Percentiles rank a stretch among this genome's conserved stretches.
Conservation (phyloP, 1,140 invertebrate species). For the Brachionus koreanus region DNA sequence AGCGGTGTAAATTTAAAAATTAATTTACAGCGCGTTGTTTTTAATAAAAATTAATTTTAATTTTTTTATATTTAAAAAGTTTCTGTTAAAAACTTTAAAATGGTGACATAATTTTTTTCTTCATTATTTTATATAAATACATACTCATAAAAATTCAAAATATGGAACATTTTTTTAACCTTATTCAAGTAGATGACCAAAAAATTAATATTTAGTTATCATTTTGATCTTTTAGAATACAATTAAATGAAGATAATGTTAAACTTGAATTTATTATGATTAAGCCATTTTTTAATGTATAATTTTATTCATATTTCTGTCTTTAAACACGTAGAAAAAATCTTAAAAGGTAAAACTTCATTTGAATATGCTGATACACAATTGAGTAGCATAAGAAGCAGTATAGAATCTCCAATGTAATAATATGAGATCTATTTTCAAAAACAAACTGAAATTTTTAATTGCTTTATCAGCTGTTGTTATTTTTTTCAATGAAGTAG, state of each 20-base stretch:
- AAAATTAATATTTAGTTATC: not conserved
- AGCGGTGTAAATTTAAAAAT: too few species aligned
- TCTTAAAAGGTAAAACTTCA: not conserved
- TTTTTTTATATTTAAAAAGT: too few species aligned
- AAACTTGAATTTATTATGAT: not conserved
- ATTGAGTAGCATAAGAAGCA: not conserved
- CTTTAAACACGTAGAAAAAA: not conserved
- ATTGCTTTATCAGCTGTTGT: not conserved
- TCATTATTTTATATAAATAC: too few species aligned
- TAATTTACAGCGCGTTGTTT: too few species aligned
- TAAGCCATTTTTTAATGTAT: not conserved
- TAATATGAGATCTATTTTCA: not conserved
- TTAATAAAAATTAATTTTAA: too few species aligned
- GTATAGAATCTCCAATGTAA: not conserved
- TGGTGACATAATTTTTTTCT: too few species aligned
- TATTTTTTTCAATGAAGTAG: constrained; percentile 24
- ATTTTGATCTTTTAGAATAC: not conserved
- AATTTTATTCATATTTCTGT: not conserved
- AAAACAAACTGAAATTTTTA: not conserved
- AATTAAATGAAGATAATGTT: not conserved
- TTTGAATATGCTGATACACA: not conserved
- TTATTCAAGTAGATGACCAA: not conserved
- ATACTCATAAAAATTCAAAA: too few species aligned
- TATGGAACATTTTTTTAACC: not conserved
- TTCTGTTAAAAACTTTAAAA: too few species aligned